A percentile compares a stretch with the other conserved stretches of the same genome.
Conservation (phyloP, 2,888 invertebrate species). For the Calliphora vomitoria region DNA sequence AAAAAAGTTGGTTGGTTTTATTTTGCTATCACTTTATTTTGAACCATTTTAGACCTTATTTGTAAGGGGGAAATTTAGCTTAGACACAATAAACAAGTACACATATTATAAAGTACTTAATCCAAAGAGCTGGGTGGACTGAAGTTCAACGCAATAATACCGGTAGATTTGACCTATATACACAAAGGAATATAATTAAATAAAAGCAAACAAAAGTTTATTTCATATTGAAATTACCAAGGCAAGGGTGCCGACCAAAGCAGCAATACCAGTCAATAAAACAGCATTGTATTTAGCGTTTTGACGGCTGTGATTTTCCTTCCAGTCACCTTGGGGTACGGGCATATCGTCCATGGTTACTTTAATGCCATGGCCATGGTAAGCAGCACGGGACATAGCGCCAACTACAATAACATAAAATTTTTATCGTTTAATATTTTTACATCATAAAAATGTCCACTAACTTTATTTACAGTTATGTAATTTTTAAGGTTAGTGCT, state of each 20-base stretch:
- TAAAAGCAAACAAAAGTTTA: background rate
- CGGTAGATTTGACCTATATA: slow-evolving; percentile 87
- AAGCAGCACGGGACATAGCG: slow-evolving; percentile 82
- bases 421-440: no score
- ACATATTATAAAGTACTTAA: slow-evolving; percentile 79
- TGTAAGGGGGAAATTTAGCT: slow-evolving; percentile 61
- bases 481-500: slow-evolving; percentile 81
- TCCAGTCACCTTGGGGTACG: slow-evolving; percentile 91
- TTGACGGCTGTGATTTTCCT: slow-evolving; percentile 87
- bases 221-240: slow-evolving; percentile 78
- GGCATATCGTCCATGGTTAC: slow-evolving; percentile 91
- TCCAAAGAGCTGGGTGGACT: slow-evolving; percentile 87
- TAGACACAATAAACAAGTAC: slow-evolving; percentile 57
- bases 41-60: slow-evolving; percentile 77
- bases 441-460: no score
- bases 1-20: slow-evolving; percentile 23
- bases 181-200: slow-evolving; percentile 72
- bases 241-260: slow-evolving; percentile 83
- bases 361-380: slow-evolving; percentile 79
- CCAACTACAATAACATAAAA: slow-evolving; percentile 76
- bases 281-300: slow-evolving; percentile 89
- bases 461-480: slow-evolving; percentile 78
- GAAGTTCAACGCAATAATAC: slow-evolving; percentile 88
- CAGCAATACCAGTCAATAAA: slow-evolving; percentile 87
- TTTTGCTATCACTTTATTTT: slow-evolving; percentile 75